Conservation (phyloP, 2,797 vertebrate species). For the Anguilla obscura region DNA sequence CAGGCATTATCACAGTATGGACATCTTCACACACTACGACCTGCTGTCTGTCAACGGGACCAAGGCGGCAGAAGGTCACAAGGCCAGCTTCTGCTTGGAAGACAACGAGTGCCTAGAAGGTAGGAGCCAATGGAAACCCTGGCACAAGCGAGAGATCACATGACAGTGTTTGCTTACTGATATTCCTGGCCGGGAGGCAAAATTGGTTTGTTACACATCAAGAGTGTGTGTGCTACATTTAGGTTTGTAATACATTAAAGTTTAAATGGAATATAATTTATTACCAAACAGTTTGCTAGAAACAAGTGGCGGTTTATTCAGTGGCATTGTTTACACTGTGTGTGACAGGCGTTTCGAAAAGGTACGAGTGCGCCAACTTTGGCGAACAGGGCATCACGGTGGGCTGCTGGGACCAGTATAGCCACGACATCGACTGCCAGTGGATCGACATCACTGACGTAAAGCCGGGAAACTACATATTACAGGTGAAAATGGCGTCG, state of each 20-base stretch:
- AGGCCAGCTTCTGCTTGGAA: conserved; percentile 97
- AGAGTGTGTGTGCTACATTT: no score
- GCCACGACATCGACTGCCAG: conserved; percentile 97
- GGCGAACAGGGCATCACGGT: conserved; percentile 98
- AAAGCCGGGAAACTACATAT: conserved; percentile 93
- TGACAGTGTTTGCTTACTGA: no score
- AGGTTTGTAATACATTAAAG: background rate
- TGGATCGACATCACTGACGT: conserved; percentile 97
- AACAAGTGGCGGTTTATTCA: background rate
- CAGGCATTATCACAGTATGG: conserved; percentile 99
- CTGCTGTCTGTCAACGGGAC: conserved; percentile 88
- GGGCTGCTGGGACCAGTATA: conserved; percentile 96
- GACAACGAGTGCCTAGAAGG: conserved; percentile 92
- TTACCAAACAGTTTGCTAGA: background rate
- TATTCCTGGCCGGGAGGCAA: no score
- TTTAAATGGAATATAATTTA: background rate
- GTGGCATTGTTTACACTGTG: background rate
- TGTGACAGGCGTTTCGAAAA: conserved; percentile 82
- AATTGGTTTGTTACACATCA: background rate
- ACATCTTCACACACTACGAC: conserved; percentile 96
- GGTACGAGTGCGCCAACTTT: conserved; percentile 97
- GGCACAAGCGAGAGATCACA: background rate
- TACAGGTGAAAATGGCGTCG: conserved; percentile 76
- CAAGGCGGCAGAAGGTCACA: conserved; percentile 95
- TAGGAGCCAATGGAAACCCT: conserved; percentile 56